phyloP scores from a whole-genome alignment of 2,888 invertebrate species.

The Deroplatys truncata region DNA sequence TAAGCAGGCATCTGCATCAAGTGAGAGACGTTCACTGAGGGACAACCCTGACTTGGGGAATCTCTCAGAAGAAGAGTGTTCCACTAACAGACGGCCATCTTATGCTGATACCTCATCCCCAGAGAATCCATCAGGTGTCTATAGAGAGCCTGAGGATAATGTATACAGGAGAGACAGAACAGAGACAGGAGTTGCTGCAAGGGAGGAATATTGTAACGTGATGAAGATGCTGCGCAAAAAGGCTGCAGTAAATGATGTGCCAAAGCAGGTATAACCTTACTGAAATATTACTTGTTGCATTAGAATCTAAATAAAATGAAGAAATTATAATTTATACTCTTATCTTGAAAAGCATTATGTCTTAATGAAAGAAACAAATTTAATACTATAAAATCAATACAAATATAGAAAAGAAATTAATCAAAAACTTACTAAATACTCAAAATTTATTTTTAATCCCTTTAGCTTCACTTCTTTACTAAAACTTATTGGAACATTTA shows the following conservation, averaged over 20 bases:
- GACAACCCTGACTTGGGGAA: not conserved
- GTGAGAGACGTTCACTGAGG: not conserved
- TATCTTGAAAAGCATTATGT: too few relatives aligned
- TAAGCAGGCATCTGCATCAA: not conserved
- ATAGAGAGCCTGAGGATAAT: not conserved
- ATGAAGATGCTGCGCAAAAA: conserved; percentile 33
- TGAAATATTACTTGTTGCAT: too few relatives aligned
- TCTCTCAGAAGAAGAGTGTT: not conserved
- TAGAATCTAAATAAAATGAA: too few relatives aligned
- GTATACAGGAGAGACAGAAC: not conserved
- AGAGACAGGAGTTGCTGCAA: not conserved
- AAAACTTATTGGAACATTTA: too few relatives aligned
- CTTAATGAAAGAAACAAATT: too few relatives aligned
- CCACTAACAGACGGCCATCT: not conserved
- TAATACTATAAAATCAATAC: too few relatives aligned
- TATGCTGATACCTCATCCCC: too few relatives aligned
- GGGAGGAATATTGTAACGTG: conserved; percentile 35
- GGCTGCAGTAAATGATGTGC: not conserved
- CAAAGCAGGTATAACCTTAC: not conserved
- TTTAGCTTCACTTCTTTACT: too few relatives aligned
- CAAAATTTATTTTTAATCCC: too few relatives aligned
- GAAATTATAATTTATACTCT: too few relatives aligned
- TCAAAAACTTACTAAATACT: too few relatives aligned
- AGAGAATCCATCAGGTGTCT: not conserved
- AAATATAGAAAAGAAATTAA: too few relatives aligned